These are phyloP conservation scores for Eucidaris tribuloides DNA, from an alignment of 35 echinoderm and acorn worm genomes.

Conservation along the genomic window DNA sequence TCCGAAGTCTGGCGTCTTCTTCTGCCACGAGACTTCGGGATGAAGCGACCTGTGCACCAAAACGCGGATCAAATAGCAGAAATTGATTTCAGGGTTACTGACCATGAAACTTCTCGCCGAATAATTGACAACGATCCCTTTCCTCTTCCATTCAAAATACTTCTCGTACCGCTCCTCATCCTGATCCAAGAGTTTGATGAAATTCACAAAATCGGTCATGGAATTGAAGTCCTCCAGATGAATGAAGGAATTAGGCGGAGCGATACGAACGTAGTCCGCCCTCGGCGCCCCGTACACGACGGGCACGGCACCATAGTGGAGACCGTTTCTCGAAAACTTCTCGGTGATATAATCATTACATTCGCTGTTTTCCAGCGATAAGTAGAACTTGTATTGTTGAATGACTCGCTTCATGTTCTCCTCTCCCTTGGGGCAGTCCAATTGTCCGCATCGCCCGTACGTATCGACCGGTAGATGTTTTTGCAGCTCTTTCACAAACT, in stretches of 20 bases:
- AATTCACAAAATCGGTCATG: constrained; percentile 31
- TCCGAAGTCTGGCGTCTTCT: background rate
- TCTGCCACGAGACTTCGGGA: background rate
- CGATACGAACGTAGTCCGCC: constrained; percentile 31
- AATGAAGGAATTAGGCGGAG: constrained; percentile 65
- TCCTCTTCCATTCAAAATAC: constrained; percentile 71
- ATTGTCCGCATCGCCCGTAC: constrained; percentile 44
- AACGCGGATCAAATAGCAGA: background rate
- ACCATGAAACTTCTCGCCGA: background rate
- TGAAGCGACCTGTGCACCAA: background rate
- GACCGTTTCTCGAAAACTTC: constrained; percentile 46
- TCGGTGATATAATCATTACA: constrained; percentile 82
- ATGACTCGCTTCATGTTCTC: background rate
- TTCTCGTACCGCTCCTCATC: constrained; percentile 42
- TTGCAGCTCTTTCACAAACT: constrained; percentile 34
- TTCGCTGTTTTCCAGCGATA: constrained; percentile 67
- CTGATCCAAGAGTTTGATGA: constrained; percentile 2
- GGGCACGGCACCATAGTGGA: constrained; percentile 46
- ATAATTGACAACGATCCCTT: background rate
- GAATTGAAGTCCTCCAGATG: constrained; percentile 55
- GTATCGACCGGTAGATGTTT: constrained; percentile 35
- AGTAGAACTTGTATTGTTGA: constrained; percentile 49
- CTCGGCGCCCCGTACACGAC: constrained; percentile 67
- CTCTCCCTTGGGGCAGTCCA: background rate
- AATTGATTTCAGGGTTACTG: background rate